Percentiles rank a stretch among this genome's conserved stretches.
phyloP scores from a whole-genome alignment of 1,140 invertebrate species.

The Probaryconus sp. region DNA sequence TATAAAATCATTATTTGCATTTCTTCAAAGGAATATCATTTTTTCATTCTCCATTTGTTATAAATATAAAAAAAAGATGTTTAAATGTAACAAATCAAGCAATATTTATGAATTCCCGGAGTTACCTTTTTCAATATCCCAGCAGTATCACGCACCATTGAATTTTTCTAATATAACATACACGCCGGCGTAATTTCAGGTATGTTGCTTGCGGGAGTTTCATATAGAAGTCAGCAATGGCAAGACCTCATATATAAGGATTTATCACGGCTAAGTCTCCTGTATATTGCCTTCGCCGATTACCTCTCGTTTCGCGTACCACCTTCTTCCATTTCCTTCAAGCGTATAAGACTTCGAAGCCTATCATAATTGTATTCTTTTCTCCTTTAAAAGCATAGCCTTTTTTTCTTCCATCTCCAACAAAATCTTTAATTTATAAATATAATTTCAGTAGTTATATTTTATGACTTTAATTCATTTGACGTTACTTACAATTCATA shows the following conservation, averaged over 20 bases:
- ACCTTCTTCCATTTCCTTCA: conserved; percentile 33
- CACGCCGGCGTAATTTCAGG: conserved; percentile 73
- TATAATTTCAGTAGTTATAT: too few species aligned
- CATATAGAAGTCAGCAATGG: conserved; percentile 72
- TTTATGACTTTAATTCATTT: too few species aligned
- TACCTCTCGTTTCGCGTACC: conserved; percentile 57
- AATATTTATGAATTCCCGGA: too few species aligned
- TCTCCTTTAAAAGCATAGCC: conserved; percentile 17
- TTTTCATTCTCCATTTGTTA: too few species aligned
- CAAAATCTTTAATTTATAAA: too few species aligned
- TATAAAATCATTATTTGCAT: too few species aligned
- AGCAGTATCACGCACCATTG: background rate
- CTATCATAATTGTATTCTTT: conserved; percentile 43
- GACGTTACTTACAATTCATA: too few species aligned
- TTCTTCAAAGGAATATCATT: too few species aligned
- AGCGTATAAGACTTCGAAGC: conserved; percentile 23
- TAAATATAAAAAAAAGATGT: too few species aligned
- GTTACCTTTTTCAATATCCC: conserved; percentile 10
- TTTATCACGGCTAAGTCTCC: conserved; percentile 77
- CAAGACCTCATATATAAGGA: conserved; percentile 77
- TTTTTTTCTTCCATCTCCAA: too few species aligned
- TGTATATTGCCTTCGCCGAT: conserved; percentile 76
- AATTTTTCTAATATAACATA: conserved; percentile 57
- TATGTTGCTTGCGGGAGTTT: conserved; percentile 71
- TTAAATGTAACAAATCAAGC: too few species aligned